Conservation (phyloP, 1,140 invertebrate species). For the Phymastichus coffea region DNA sequence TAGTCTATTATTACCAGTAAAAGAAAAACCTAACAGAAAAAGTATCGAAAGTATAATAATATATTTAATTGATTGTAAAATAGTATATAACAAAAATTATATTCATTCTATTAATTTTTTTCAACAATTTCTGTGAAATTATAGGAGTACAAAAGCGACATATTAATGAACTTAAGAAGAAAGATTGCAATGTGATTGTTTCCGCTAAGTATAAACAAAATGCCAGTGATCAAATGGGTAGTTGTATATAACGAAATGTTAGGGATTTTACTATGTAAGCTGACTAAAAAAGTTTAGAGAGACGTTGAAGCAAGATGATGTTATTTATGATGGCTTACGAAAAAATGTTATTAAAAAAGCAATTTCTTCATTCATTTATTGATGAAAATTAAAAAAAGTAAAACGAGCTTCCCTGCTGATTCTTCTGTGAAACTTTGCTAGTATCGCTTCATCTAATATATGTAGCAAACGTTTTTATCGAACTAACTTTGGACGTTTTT, state of each 20-base stretch:
- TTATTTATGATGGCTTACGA: conserved; percentile 16
- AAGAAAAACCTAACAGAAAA: neutral
- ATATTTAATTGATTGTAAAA: conserved; percentile 14
- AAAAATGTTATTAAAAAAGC: neutral
- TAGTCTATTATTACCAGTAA: conserved; percentile 1
- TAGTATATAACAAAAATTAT: conserved; percentile 8
- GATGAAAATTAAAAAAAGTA: too few species aligned
- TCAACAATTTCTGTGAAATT: neutral
- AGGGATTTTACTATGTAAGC: conserved; percentile 25
- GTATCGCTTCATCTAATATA: neutral
- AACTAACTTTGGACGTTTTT: neutral
- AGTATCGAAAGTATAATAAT: conserved; percentile 5
- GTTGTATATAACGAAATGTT: conserved; percentile 23
- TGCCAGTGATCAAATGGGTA: conserved; percentile 10
- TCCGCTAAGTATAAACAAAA: conserved; percentile 7
- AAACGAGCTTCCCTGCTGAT: conserved; percentile 28
- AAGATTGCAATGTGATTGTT: conserved; percentile 2
- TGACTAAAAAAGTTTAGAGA: neutral
- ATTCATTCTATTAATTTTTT: conserved; percentile 2
- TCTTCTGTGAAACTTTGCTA: conserved; percentile 21
- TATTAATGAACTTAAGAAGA: too few species aligned
- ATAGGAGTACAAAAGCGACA: too few species aligned
- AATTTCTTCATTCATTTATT: conserved; percentile 4
- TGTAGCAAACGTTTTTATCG: neutral
- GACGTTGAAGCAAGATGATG: conserved; percentile 9